These are phyloP conservation scores for Colius striatus DNA, from an alignment of 2,113 vertebrate genomes.

Conservation along the genomic window DNA sequence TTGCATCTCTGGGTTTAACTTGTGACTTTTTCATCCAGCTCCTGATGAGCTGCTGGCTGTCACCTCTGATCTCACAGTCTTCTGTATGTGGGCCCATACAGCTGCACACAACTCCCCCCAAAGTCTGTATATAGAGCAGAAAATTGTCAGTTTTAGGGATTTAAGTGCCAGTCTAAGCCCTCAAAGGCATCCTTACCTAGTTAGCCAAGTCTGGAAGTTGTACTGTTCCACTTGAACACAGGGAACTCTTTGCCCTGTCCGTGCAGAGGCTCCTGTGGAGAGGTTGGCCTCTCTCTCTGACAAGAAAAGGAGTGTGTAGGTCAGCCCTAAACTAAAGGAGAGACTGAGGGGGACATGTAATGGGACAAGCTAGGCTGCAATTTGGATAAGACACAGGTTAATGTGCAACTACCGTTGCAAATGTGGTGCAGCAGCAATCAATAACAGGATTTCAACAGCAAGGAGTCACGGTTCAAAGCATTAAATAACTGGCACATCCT, in stretches of 20 bases:
- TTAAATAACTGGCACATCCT: background rate
- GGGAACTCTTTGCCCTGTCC: background rate
- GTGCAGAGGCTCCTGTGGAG: background rate
- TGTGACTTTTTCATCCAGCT: background rate
- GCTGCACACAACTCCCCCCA: background rate
- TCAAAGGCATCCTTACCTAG: background rate
- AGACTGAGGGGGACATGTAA: background rate
- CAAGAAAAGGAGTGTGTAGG: background rate
- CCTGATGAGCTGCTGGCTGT: background rate
- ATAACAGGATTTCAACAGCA: conserved; percentile 1
- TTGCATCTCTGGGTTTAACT: background rate
- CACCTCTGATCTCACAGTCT: background rate
- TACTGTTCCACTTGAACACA: background rate
- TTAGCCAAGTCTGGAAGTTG: background rate
- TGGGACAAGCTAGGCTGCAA: background rate
- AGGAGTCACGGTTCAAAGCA: background rate
- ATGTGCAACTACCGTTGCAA: background rate
- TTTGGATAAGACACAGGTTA: background rate
- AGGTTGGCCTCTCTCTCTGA: rapidly evolving
- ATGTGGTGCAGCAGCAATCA: rapidly evolving
- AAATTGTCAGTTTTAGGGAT: conserved; percentile 39
- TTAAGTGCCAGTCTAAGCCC: conserved; percentile 11
- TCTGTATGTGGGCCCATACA: background rate
- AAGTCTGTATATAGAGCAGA: background rate
- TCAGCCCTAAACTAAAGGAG: background rate